Evolutionary conservation across 1,140 invertebrate genomes (phyloP), one percentile per base, ranked within the genome.

Genomic region (Tetragnatha versicolor): DNA sequence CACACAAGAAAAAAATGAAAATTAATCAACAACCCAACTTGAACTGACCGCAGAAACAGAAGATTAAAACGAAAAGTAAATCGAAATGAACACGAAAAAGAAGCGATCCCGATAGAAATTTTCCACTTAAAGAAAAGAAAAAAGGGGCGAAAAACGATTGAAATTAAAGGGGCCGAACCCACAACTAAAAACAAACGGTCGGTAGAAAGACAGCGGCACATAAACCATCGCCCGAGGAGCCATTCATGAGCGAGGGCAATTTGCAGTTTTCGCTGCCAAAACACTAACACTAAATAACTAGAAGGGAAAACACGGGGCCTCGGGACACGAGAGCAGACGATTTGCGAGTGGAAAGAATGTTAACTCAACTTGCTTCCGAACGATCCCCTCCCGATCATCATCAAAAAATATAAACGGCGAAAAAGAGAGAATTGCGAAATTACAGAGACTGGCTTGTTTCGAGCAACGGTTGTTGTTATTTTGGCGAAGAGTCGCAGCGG

Each of bases 261-360:
- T 75, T 75, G 72, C 72, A 75, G 72, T 75, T 75, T 75, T 75
- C 58, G 72, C 35, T 58, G 51, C 72, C 69, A 72, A 75, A 63
- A 75, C 72, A 63, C 72, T 72, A 72, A 72, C 49, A 58, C 69
- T 75, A 75, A 75, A 75, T 75, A 63, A 75, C 22, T 70, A 49
- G 65, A 68, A 27, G 29, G 35, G n/a, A 75, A 75, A 33, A 29
- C 9, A 17, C 5, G 45, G 53, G 31, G 53, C 53, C 39, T 22
- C 51, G 29, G 55, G 53, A 63, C 53, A 75, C 58, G 58, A 22
- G 20, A 53, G 68, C 49, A 27, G 20, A 49, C 68, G 58, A 75
- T 75, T 75, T 75, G 65, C 27, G n/a, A n/a, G 45, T n/a, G 63
- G 53, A 35, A 75, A 75, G 72, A 75, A 75, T 75, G 72, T 75